phyloP scores from a whole-genome alignment of 1,140 invertebrate genomes.

The Cydia splendana region DNA sequence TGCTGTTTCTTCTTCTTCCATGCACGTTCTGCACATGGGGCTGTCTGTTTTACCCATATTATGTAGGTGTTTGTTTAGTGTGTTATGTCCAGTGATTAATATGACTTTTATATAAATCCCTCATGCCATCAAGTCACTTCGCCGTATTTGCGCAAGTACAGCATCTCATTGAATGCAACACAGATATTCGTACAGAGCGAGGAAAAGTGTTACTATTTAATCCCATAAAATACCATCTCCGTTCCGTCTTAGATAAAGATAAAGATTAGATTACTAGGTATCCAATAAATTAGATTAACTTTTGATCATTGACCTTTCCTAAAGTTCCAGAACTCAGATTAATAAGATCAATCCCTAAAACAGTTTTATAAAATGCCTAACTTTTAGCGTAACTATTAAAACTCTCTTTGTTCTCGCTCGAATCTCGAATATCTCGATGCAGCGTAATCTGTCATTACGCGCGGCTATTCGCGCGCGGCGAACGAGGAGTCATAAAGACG shows the following conservation, averaged over 20 bases:
- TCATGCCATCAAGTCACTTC: too few species aligned
- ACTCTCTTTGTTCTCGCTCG: not conserved
- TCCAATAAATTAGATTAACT: not conserved
- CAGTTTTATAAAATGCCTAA: not conserved
- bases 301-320: not conserved
- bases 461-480: conserved; percentile 23
- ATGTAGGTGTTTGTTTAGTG: too few species aligned
- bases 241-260: not conserved
- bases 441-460: conserved; percentile 27
- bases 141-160: too few species aligned
- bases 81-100: too few species aligned
- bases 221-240: not conserved
- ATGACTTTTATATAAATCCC: too few species aligned
- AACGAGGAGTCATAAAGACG: conserved; percentile 23
- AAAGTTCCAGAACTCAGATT: not conserved
- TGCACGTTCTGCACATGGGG: too few species aligned
- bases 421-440: conserved; percentile 29
- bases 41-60: too few species aligned
- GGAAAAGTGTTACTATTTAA: too few species aligned
- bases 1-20: too few species aligned
- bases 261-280: not conserved
- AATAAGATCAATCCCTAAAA: not conserved
- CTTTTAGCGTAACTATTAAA: conserved; percentile 17
- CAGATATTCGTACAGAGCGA: too few species aligned
- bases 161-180: too few species aligned